These are phyloP conservation scores for Chrysochloris asiatica DNA, from an alignment of 2,113 vertebrate genomes.

Conservation along the genomic window DNA sequence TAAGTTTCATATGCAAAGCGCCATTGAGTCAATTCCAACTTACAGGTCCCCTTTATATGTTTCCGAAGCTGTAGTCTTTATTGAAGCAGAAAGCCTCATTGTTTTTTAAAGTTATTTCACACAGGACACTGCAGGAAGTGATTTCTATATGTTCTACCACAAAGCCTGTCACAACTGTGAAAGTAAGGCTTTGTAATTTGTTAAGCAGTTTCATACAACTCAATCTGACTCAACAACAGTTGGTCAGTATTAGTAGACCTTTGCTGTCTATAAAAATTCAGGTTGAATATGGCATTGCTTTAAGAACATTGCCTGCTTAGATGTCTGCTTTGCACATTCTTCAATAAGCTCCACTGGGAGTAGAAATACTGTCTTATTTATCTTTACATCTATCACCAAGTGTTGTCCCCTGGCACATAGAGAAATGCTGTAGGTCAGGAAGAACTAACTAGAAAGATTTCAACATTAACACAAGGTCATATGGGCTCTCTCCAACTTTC, in stretches of 20 bases:
- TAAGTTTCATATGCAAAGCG: conserved; percentile 26
- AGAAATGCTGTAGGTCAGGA: neutral
- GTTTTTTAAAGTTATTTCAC: too few species aligned
- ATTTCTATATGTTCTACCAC: neutral
- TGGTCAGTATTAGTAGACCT: neutral
- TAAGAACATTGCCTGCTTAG: neutral
- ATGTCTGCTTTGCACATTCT: neutral
- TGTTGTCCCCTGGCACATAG: neutral
- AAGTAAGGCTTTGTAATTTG: neutral
- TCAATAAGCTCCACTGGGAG: neutral
- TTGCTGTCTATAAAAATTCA: neutral
- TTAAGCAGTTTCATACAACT: neutral
- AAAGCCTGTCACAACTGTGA: neutral
- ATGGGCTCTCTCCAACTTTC: neutral
- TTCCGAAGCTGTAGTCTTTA: too few species aligned
- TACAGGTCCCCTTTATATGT: too few species aligned
- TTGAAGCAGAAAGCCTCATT: too few species aligned
- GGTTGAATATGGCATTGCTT: neutral
- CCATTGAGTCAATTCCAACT: too few species aligned
- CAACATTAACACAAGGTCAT: neutral
- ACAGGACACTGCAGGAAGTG: neutral
- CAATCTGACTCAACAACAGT: neutral
- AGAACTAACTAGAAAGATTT: neutral
- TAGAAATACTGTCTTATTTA: neutral
- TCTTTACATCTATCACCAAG: neutral